phyloP scores from a whole-genome alignment of 1,140 invertebrate species.

The Dendrolimus kikuchii region DNA sequence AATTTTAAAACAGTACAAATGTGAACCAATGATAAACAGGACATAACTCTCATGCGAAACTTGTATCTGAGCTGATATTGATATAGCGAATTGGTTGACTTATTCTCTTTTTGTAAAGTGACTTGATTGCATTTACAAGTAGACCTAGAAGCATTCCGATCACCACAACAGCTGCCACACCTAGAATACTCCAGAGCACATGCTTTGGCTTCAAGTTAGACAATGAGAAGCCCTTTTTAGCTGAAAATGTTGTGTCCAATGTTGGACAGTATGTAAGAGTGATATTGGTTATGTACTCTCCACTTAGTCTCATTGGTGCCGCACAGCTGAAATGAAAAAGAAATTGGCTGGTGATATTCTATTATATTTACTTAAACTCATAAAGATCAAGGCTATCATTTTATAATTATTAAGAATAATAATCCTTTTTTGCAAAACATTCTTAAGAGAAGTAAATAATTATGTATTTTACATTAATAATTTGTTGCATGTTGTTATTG shows the following conservation, averaged over 20 bases:
- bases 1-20: constrained; percentile 7
- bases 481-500: no score
- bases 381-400: no score
- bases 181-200: constrained; percentile 57
- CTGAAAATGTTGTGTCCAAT: constrained; percentile 42
- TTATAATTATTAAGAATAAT: no score
- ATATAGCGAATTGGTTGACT: constrained; percentile 50
- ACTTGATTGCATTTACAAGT: constrained; percentile 42
- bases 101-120: constrained; percentile 44
- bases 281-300: constrained; percentile 54
- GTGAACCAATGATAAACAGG: constrained; percentile 5
- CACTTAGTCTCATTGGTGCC: constrained; percentile 54
- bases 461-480: no score
- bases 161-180: constrained; percentile 42
- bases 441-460: no score
- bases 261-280: constrained; percentile 47
- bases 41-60: constrained; percentile 36
- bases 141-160: constrained; percentile 53
- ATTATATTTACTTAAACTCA: no score
- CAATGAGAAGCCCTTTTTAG: constrained; percentile 37
- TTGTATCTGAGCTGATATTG: constrained; percentile 46
- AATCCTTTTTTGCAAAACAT: no score
- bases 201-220: constrained; percentile 52
- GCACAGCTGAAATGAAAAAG: constrained; percentile 53
- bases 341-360: constrained; percentile 1